Base-by-base conservation (phyloP, 1,140 invertebrate species). In the Ostrea denselamellosa region DNA sequence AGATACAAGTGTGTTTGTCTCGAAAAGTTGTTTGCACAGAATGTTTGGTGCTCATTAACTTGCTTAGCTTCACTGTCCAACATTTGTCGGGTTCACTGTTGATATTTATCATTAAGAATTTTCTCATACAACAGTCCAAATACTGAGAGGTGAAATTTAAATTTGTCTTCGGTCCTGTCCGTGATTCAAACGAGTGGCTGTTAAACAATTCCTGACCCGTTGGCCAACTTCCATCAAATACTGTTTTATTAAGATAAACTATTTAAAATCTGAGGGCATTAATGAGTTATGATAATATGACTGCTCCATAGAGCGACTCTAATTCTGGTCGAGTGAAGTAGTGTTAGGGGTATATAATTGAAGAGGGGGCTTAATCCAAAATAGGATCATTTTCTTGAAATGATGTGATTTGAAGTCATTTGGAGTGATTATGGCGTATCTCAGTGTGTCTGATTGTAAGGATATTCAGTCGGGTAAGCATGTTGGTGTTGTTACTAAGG, bases 181-280 rank as follows among this genome's bases (percentile, higher is more conserved):
- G 25, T 28, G 28, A 28, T 77, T 77, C 12, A 3, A 5, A 14
- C 9, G 9, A 34, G 25, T 77, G 68, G 14, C 25, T 22, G 28
- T 28, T 34, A 77, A 77, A 34, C 25, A 77, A 28, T 77, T 34
- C 68, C 14, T 77, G 68, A 28, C 25, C 56, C 2, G 9, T 77
- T 34, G 68, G 68, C 68, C 68, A 77, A 77, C 68, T 77, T 77
- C 68, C 68, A 77, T 77, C 28, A 77, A 77, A 77, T 22, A 77
- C 25, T 77, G 68, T 77, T 77, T 77, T 77, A 77, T 77, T 77
- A 77, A 77, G 68, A 77, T 77, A 77, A 77, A 77, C 68, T 77
- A 77, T 77, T 77, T 77, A 77, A 77, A 77, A 77, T 77, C 68
- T 9, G 68, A 77, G 25, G 68, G 25, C 68, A 22, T 77, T 77